Base-by-base conservation (phyloP, 2,888 invertebrate genomes). In the Petrolisthes manimaculis region DNA sequence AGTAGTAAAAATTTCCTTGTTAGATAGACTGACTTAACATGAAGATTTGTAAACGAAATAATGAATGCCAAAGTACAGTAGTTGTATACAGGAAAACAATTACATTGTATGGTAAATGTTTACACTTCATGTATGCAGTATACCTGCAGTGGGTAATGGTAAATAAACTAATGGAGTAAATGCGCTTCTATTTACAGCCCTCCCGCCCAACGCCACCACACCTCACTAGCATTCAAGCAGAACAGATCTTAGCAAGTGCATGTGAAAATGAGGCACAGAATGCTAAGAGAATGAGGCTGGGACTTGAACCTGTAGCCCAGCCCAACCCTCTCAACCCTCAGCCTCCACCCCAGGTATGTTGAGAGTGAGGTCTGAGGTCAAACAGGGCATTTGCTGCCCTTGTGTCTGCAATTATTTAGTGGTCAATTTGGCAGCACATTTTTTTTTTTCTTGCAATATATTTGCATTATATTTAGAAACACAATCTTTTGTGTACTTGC, bases 251-350 rank as follows among this genome's bases (percentile, higher is more conserved):
- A 93, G 98, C 98, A 91, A 96, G 97, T 93, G 98, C 98, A 91
- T 98, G 98, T 94, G 98, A 98, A 94, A 98, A 98, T 93, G 98
- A 98, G 94, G 97, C 97, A 94, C 96, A 97, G 94, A 98, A 98
- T 94, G 98, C 98, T 90, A 98, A 98, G 94, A 95, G 98, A 93
- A 98, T 98, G 98, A 95, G 98, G 91, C 95, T 98, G 93, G 98
- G 98, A 83, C 94, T 98, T 92, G 98, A 98, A 93, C 98, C 98
- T 78, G 97, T 97, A 92, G 96, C 97, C 93, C 97, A 97, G 94
- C 97, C 97, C 84, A 96, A 97, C 95, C 97, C 96, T 91, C 94
- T 96, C 90, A 94, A 95, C 92, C 95, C 96, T 54, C 88, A 83
- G 54, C 85, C 77, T 75, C 81, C 75, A 14, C 53, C 88, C 14